Base-by-base conservation (phyloP, 2,888 invertebrate genomes). In the Sesia apiformis region DNA sequence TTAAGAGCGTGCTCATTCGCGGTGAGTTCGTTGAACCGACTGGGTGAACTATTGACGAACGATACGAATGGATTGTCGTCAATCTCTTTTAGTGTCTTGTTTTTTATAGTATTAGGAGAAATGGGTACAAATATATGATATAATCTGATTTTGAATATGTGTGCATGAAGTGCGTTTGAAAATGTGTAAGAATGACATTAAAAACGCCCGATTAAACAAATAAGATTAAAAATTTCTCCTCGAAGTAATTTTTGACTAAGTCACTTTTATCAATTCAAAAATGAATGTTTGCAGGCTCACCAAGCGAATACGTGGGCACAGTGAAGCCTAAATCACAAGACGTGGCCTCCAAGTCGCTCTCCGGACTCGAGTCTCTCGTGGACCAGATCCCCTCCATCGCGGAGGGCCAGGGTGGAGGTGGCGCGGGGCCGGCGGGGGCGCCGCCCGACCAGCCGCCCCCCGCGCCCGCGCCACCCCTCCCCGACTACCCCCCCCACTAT, bases 311-410 rank as follows among this genome's bases (percentile, higher is more conserved):
- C 74, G 80, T 69, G 71, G 88, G 72, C 71, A 82, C 69, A 60
- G 86, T 71, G 67, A 91, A 85, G 74, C 78, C 78, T 6, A 84
- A 86, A 58, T 61, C 83, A 0, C 94, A 94, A 71, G 96, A 96
- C 83, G 94, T 96, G 42, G 93, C 96, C n/a, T 94, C 95, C 40
- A 96, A 96, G 78, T 95, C 95, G 66, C 88, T 96, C 52, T 96
- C 96, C 23, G 97, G 96, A 38, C 90, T 97, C 52, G 96, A 97
- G 81, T 96, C 96, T 49, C 90, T 97, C 52, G 96, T 97, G 61
- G 96, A 97, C 87, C 97, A 97, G 91, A 97, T 97, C 81, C 97
- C 96, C 53, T 94, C 95, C 68, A 95, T 96, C 80, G 93, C 94
- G 55, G 96, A 96, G 67, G 94, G 93, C 4, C 93, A 92, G 55